phyloP scores from a whole-genome alignment of 2,797 vertebrate genomes.

The Ciconia nigra region DNA sequence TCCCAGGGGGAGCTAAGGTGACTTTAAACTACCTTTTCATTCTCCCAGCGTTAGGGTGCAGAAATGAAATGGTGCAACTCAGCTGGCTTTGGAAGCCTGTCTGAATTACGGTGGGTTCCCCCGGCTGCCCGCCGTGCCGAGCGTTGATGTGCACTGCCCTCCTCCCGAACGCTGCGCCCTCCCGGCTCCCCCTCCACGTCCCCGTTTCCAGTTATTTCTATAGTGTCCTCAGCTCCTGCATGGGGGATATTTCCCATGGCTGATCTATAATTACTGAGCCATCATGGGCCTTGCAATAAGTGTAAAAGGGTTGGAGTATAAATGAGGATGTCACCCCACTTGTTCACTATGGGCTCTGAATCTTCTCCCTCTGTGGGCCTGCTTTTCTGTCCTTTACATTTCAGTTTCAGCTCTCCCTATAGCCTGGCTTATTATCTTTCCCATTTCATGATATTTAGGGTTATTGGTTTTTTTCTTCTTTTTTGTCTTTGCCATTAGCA shows the following conservation, averaged over 20 bases:
- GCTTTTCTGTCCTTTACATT: not conserved
- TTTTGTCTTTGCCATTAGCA: not conserved
- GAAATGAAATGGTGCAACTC: not conserved
- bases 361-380: not conserved
- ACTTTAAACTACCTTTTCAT: slow-evolving; percentile 52
- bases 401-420: not conserved
- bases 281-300: not conserved
- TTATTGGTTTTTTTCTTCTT: not conserved
- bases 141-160: accelerated
- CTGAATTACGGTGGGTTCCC: accelerated
- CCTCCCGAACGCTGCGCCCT: accelerated
- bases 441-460: not conserved
- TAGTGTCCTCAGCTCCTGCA: not conserved
- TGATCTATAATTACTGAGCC: slow-evolving; percentile 18
- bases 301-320: not conserved
- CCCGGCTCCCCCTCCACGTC: not conserved
- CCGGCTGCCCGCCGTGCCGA: accelerated
- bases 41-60: not conserved
- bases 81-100: not conserved
- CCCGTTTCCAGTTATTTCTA: not conserved
- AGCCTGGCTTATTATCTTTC: not conserved
- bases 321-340: not conserved
- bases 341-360: not conserved
- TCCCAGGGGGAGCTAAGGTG: slow-evolving; percentile 55
- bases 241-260: not conserved